phyloP scores from a whole-genome alignment of 2,888 invertebrate species.

The Melanotus villosus region DNA sequence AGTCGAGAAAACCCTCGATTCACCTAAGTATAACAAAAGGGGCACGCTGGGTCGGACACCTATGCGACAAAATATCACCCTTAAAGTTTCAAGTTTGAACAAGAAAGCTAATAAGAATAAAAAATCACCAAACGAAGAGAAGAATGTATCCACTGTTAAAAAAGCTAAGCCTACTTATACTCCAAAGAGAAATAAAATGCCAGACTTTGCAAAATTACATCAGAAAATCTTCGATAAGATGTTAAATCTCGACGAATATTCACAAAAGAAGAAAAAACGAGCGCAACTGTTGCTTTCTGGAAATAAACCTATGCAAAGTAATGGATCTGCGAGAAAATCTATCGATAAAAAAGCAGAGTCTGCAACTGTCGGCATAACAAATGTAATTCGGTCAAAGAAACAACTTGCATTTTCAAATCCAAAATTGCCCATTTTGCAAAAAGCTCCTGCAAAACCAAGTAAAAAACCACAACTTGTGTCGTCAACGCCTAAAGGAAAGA shows the following conservation, averaged over 20 bases:
- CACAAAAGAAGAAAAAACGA: slow-evolving; percentile 68
- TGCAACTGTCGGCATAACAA: too few relatives aligned
- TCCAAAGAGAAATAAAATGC: slow-evolving; percentile 69
- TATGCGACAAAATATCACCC: neutral
- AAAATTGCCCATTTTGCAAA: slow-evolving; percentile 4
- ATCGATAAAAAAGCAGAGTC: slow-evolving; percentile 14
- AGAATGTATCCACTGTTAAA: too few relatives aligned
- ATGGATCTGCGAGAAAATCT: neutral
- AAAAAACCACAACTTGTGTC: slow-evolving; percentile 27
- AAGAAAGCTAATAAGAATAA: neutral
- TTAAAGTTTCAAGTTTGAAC: neutral
- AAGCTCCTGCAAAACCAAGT: too few relatives aligned
- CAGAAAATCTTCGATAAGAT: slow-evolving; percentile 76
- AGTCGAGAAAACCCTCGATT: neutral
- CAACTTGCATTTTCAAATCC: neutral
- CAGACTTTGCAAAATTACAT: slow-evolving; percentile 80
- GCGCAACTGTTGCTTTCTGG: slow-evolving; percentile 67
- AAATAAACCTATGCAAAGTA: slow-evolving; percentile 54
- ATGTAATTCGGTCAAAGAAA: neutral
- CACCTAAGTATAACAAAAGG: neutral
- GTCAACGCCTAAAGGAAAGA: slow-evolving; percentile 3
- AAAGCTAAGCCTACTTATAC: neutral
- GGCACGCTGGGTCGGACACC: neutral
- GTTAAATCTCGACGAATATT: slow-evolving; percentile 78
- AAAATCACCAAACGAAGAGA: neutral